A percentile compares a stretch with the other conserved stretches of the same genome.
Conservation (phyloP, 2,888 invertebrate species). For the Thereva unica region DNA sequence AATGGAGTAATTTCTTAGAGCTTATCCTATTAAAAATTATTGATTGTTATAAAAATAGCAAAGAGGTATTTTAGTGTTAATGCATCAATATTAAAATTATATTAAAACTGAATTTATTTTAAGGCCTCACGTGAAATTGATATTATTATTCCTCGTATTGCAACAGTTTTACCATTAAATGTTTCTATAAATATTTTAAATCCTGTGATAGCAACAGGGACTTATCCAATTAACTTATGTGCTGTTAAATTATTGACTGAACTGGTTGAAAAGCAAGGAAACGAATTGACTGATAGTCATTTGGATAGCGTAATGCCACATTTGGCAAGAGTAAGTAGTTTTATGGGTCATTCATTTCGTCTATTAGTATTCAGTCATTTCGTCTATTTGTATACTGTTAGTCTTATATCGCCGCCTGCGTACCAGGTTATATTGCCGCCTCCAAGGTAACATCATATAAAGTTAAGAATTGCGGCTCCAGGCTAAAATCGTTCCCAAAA, state of each 20-base stretch:
- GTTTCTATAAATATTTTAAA: conserved; percentile 69
- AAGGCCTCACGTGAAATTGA: conserved; percentile 85
- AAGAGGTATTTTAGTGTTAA: conserved; percentile 60
- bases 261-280: conserved; percentile 76
- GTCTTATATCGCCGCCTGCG: too few relatives aligned
- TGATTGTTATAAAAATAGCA: conserved; percentile 77
- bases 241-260: conserved; percentile 90
- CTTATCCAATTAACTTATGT: conserved; percentile 85
- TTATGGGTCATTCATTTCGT: too few relatives aligned
- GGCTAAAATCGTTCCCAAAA: too few relatives aligned
- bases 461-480: too few relatives aligned
- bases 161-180: conserved; percentile 78
- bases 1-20: conserved; percentile 89
- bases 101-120: conserved; percentile 37
- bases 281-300: conserved; percentile 73
- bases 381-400: too few relatives aligned
- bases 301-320: conserved; percentile 85
- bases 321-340: conserved; percentile 72
- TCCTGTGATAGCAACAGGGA: conserved; percentile 87
- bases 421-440: too few relatives aligned
- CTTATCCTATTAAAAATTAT: conserved; percentile 87
- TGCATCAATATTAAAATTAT: background rate
- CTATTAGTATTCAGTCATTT: too few relatives aligned
- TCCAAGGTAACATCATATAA: too few relatives aligned
- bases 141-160: conserved; percentile 74